Evolutionary conservation across 2,797 vertebrate species (phyloP).

Genomic region (Oophaga sylvatica): DNA sequence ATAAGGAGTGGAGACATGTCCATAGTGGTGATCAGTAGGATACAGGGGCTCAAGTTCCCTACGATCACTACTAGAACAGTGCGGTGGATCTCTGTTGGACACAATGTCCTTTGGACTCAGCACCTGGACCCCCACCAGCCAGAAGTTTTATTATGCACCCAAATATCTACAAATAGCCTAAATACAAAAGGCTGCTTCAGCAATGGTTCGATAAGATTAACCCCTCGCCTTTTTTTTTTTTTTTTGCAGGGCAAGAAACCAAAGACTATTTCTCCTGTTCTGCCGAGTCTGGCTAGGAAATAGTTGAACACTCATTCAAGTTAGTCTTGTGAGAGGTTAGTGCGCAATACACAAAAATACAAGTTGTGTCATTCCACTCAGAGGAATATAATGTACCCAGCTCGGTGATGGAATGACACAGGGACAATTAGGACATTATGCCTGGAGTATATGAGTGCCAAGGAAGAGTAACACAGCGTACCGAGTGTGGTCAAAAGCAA

Average conservation of each 20-base stretch:
- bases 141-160: background rate
- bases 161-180: no score
- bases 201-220: background rate
- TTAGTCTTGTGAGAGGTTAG: conserved; percentile 31
- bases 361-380: conserved; percentile 32
- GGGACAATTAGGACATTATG: conserved; percentile 56
- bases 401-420: conserved; percentile 32
- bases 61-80: background rate
- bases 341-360: conserved; percentile 29
- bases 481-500: conserved; percentile 33
- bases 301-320: background rate
- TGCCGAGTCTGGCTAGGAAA: background rate
- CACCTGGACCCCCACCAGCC: background rate
- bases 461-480: conserved; percentile 51
- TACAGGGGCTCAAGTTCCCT: background rate
- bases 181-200: background rate
- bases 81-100: background rate
- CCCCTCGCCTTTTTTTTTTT: background rate
- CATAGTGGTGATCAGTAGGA: background rate
- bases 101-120: background rate
- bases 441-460: conserved; percentile 30
- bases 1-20: background rate
- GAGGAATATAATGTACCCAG: conserved; percentile 53
- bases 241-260: background rate
- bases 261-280: background rate